Evolutionary conservation across 2,113 vertebrate genomes (phyloP).

Genomic region (Morone saxatilis): DNA sequence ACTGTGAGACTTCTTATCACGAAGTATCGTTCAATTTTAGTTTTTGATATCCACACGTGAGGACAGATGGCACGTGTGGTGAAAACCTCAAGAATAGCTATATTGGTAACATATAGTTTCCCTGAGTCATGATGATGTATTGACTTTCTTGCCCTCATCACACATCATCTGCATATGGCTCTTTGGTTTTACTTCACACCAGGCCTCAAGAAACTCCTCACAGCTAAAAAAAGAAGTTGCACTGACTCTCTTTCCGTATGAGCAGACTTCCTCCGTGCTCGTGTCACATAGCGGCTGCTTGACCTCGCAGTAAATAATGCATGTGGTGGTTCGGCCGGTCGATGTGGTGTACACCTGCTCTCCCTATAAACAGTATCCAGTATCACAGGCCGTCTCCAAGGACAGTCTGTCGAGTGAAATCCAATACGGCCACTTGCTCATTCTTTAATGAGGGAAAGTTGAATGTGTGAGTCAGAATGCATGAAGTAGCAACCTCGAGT

Average conservation of each 20-base stretch:
- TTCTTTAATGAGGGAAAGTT: slow-evolving; percentile 67
- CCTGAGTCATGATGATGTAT: background rate
- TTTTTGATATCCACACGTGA: background rate
- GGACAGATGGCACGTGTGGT: background rate
- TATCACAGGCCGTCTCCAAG: slow-evolving; percentile 68
- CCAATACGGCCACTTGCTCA: slow-evolving; percentile 54
- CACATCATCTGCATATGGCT: slow-evolving; percentile 7
- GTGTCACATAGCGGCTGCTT: slow-evolving; percentile 57
- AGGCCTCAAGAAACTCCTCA: slow-evolving; percentile 52
- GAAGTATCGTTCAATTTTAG: background rate
- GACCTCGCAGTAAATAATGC: slow-evolving; percentile 76
- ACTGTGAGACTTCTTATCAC: background rate
- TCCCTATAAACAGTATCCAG: slow-evolving; percentile 62
- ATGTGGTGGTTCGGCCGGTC: slow-evolving; percentile 57
- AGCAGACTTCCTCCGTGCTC: slow-evolving; percentile 62
- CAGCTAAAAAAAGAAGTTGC: slow-evolving; percentile 74
- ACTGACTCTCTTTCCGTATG: slow-evolving; percentile 33
- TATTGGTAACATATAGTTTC: background rate
- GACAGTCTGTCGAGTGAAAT: slow-evolving; percentile 69
- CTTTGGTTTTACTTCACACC: slow-evolving; percentile 57
- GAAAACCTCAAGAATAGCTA: background rate
- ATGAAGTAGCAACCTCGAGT: background rate
- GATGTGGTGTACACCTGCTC: slow-evolving; percentile 71
- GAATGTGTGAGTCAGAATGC: slow-evolving; percentile 35
- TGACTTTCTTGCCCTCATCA: background rate